Base-by-base conservation (phyloP, 2,113 vertebrate species). In the Alexandromys fortis region DNA sequence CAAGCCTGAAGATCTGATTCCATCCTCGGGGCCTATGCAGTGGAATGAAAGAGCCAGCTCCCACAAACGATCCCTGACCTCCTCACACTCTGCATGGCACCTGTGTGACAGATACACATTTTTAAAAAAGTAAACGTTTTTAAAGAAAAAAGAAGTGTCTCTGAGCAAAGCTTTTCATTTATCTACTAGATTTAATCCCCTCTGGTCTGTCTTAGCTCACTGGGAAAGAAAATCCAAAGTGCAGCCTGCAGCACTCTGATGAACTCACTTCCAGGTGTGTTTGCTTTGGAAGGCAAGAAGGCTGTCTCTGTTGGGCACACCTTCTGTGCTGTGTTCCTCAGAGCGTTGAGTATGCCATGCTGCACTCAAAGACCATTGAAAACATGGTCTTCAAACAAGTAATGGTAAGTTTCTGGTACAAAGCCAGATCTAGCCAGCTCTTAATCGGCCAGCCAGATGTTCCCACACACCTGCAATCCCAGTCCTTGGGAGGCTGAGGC, bases 201-300 rank as follows among this genome's bases (percentile, higher is more conserved):
- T n/a, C 30, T 75, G 30, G 24, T 89, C 17, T 86, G 0, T 85
- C 42, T 81, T 16, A 89, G 90, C 52, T 96, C 72, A 61, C 63
- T n/a, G 2, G 90, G 10, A 95, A 77, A 49, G 77, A 73, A 42
- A 85, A 77, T 63, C 49, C 30, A 22, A 55, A 5, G 14, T 28
- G 47, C 28, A 78, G 63, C 47, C 73, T 70, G 12, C 17, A n/a
- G 61, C 45, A 38, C 4, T 75, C n/a, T 73, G 28, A 0, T 76
- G 70, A 65, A 77, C 17, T 35, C 78, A 38, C 63, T 91, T 49
- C 89, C n/a, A 70, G 63, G 30, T 79, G 38, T 33, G 24, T 79
- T 91, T 89, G 58, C 70, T 52, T 65, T 92, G 55, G 24, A 85
- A 67, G 86, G 77, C 86, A 90, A 73, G n/a, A 95, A 94, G 70